phyloP scores from a whole-genome alignment of 2,888 invertebrate genomes.

The Trissolcus brochymenae region DNA sequence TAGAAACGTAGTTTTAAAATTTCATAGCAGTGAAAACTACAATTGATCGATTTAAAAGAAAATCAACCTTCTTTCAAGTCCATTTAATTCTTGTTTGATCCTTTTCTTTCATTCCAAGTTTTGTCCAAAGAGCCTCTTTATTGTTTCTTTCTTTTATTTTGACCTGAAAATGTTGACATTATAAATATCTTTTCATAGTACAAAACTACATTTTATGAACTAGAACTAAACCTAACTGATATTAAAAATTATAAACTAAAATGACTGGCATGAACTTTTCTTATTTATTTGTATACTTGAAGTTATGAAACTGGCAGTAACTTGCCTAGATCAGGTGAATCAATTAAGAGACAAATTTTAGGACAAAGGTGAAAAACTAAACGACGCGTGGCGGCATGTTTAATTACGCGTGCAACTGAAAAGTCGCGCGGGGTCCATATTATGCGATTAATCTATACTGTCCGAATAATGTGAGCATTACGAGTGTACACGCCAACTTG shows the following conservation, averaged over 20 bases:
- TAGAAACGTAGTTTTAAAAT: background rate
- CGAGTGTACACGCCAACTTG: slow-evolving; percentile 33
- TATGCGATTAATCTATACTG: no score
- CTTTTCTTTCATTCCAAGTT: slow-evolving; percentile 1
- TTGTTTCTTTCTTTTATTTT: background rate
- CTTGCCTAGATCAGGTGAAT: background rate
- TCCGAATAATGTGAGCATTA: slow-evolving; percentile 40
- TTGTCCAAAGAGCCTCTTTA: background rate
- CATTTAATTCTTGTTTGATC: background rate
- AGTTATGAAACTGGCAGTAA: no score
- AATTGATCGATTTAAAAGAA: background rate
- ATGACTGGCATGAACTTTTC: no score
- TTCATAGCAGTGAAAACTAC: background rate
- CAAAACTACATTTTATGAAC: no score
- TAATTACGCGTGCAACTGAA: slow-evolving; percentile 2
- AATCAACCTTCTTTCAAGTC: background rate
- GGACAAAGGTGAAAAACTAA: no score
- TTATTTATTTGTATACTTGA: no score
- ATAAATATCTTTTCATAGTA: background rate
- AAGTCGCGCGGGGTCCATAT: background rate
- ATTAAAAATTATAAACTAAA: no score
- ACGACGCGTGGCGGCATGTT: no score
- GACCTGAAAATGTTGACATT: background rate
- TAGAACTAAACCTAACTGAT: no score
- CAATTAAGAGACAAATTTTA: no score